phyloP scores from a whole-genome alignment of 1,140 invertebrate genomes.

The Prorops nasuta region DNA sequence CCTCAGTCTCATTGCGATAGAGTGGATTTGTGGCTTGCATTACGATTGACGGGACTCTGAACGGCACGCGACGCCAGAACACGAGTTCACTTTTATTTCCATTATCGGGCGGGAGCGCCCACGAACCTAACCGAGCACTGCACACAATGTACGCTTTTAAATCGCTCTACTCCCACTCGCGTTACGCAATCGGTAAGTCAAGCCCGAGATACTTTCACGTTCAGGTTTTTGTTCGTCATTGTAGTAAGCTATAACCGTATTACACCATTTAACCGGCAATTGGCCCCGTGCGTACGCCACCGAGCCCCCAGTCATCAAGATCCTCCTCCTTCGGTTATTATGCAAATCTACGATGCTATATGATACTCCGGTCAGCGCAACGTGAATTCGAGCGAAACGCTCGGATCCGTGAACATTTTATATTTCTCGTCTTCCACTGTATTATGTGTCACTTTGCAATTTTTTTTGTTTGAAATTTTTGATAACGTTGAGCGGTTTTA shows the following conservation, averaged over 20 bases:
- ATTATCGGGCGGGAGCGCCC: neutral
- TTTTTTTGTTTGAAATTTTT: too few relatives aligned
- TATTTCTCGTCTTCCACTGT: too few relatives aligned
- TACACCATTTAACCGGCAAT: constrained; percentile 32
- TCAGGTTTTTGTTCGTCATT: constrained; percentile 37
- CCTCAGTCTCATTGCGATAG: too few relatives aligned
- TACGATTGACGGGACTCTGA: too few relatives aligned
- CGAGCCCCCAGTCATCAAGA: neutral
- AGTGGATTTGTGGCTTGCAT: too few relatives aligned
- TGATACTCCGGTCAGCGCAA: too few relatives aligned
- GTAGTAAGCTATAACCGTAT: constrained; percentile 37
- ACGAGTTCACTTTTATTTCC: neutral
- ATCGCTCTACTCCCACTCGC: constrained; percentile 36
- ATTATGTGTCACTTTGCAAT: too few relatives aligned
- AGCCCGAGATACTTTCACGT: constrained; percentile 42
- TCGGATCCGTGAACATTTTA: too few relatives aligned
- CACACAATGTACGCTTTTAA: constrained; percentile 26
- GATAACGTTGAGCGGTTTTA: too few relatives aligned
- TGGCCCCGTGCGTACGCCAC: constrained; percentile 12
- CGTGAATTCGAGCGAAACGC: too few relatives aligned
- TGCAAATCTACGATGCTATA: too few relatives aligned
- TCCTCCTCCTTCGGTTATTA: too few relatives aligned
- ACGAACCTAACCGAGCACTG: neutral
- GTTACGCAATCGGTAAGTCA: constrained; percentile 30
- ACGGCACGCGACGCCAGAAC: neutral